These are phyloP conservation scores for Trichopria drosophilae DNA, from an alignment of 2,888 invertebrate species.

Conservation along the genomic window DNA sequence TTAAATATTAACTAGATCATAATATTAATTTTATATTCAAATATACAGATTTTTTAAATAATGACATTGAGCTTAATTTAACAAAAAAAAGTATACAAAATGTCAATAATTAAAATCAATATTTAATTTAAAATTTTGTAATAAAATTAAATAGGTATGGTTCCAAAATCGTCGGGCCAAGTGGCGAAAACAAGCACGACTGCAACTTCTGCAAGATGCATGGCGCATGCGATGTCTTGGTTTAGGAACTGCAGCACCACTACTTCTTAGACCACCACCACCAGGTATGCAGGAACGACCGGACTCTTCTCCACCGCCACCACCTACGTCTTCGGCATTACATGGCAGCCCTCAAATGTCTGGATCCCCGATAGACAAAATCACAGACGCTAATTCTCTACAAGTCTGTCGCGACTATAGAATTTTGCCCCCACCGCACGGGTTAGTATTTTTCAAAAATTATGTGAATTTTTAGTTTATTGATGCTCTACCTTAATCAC, in stretches of 20 bases:
- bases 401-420: constrained; percentile 51
- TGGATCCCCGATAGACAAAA: constrained; percentile 38
- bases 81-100: no score
- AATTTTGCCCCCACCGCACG: constrained; percentile 48
- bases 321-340: constrained; percentile 37
- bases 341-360: no score
- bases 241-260: constrained; percentile 52
- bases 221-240: constrained; percentile 89
- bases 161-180: constrained; percentile 90
- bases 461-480: no score
- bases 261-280: constrained; percentile 53
- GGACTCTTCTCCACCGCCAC: constrained; percentile 36
- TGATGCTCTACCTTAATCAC: no score
- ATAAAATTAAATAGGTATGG: constrained; percentile 86
- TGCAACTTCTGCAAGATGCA: constrained; percentile 84
- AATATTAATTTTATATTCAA: no score
- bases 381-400: constrained; percentile 39
- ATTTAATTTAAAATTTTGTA: no score
- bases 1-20: no score
- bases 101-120: no score
- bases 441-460: constrained; percentile 36
- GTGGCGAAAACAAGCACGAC: constrained; percentile 86
- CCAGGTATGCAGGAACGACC: constrained; percentile 18
- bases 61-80: no score
- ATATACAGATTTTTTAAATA: no score